A percentile compares a stretch with the other conserved stretches of the same genome.
phyloP scores from a whole-genome alignment of 2,113 vertebrate genomes.

The Ploceus nigricollis region DNA sequence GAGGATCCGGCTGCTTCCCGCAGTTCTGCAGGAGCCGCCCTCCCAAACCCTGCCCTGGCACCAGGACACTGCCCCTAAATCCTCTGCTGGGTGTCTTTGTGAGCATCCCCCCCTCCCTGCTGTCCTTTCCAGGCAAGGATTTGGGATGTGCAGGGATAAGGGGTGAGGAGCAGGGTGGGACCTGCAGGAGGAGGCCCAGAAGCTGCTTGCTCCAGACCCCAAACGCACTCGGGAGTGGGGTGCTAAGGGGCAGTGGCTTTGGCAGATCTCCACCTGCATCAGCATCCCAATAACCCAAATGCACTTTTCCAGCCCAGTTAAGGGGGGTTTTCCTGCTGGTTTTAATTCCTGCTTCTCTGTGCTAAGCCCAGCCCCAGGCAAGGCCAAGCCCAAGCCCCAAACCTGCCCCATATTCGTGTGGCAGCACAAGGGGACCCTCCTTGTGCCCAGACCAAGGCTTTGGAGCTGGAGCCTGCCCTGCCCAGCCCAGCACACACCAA shows the following conservation, averaged over 20 bases:
- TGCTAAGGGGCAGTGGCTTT: not conserved
- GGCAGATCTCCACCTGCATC: not conserved
- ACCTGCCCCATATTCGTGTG: rapidly evolving
- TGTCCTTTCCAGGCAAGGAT: not conserved
- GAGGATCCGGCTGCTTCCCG: not conserved
- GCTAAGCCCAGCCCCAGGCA: not conserved
- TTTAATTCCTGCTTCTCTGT: not conserved
- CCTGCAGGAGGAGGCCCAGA: not conserved
- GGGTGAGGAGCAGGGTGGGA: not conserved
- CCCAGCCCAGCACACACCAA: not conserved
- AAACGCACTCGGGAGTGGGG: rapidly evolving
- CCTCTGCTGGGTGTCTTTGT: slow-evolving; percentile 43
- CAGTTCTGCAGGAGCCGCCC: not conserved
- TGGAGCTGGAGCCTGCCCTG: not conserved
- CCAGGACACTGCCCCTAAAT: slow-evolving; percentile 8
- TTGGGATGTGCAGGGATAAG: not conserved
- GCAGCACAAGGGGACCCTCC: not conserved
- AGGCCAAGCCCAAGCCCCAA: not conserved
- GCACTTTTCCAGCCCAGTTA: not conserved
- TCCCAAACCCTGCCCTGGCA: not conserved
- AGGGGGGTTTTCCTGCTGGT: not conserved
- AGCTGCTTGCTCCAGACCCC: not conserved
- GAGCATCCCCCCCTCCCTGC: not conserved
- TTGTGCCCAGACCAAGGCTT: too few species aligned
- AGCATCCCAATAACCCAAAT: rapidly evolving